phyloP scores from a whole-genome alignment of 1,140 invertebrate species.

The Heliconius nattereri region DNA sequence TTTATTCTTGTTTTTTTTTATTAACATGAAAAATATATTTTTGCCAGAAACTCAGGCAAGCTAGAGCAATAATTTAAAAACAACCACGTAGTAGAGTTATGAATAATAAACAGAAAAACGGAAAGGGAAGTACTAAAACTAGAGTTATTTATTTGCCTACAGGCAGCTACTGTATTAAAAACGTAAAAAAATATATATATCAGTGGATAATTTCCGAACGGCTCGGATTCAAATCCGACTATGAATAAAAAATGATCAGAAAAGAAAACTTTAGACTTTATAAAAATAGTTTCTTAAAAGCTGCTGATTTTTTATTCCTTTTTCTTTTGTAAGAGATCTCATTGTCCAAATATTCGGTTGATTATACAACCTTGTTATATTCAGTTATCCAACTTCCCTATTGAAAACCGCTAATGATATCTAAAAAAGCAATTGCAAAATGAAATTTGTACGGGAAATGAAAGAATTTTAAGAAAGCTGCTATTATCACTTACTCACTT shows the following conservation, averaged over 20 bases:
- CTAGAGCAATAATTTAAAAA: neutral
- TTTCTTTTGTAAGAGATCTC: no score
- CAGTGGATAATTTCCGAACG: no score
- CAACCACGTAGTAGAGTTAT: neutral
- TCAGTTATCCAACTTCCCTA: neutral
- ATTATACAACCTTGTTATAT: no score
- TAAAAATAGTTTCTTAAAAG: no score
- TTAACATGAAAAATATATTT: neutral
- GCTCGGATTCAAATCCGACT: no score
- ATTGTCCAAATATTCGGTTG: no score
- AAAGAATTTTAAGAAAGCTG: neutral
- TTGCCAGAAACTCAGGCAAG: neutral
- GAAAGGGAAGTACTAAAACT: constrained; percentile 1
- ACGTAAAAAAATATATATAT: no score
- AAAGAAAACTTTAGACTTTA: no score
- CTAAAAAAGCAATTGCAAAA: neutral
- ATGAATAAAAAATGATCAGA: no score
- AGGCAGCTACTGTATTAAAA: no score
- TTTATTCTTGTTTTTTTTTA: no score
- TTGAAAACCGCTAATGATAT: neutral
- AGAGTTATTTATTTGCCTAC: neutral
- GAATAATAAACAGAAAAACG: constrained; percentile 9
- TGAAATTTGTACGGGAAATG: neutral
- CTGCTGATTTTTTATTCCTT: no score
- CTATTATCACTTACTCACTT: neutral